Percentiles rank a stretch among this genome's conserved stretches.
Conservation (phyloP, 1,140 invertebrate species). For the Zaprionus vittiger region DNA sequence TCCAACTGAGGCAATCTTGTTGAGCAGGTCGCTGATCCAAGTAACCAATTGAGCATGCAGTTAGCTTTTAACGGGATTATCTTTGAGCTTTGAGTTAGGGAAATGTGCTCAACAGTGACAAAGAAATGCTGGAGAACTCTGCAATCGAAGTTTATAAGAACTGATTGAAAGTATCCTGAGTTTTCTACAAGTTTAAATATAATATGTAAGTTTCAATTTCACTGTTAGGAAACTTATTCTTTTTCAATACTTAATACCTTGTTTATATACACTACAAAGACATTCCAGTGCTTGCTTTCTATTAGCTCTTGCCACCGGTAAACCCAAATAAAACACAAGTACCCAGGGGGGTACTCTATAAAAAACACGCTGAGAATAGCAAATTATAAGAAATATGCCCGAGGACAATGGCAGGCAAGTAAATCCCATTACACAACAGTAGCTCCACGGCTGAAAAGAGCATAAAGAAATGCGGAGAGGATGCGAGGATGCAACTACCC, state of each 20-base stretch:
- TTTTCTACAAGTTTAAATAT: not conserved
- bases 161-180: not conserved
- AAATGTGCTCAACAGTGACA: not conserved
- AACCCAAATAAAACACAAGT: slow-evolving; percentile 4
- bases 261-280: slow-evolving; percentile 3
- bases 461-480: slow-evolving; percentile 21
- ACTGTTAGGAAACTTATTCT: not conserved
- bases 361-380: slow-evolving; percentile 31
- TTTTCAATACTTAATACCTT: not conserved
- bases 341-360: not conserved
- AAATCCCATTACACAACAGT: slow-evolving; percentile 76
- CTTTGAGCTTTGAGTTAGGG: not conserved
- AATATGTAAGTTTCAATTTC: too few relatives aligned
- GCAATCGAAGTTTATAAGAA: not conserved
- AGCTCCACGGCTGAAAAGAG: slow-evolving; percentile 80
- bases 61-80: not conserved
- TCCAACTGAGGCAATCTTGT: not conserved
- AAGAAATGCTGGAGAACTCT: not conserved
- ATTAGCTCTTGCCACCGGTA: not conserved
- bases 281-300: not conserved
- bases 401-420: slow-evolving; percentile 46
- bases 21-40: slow-evolving; percentile 34
- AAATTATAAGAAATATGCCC: slow-evolving; percentile 34
- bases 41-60: not conserved
- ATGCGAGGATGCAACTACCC: slow-evolving; percentile 14